Evolutionary conservation across 1,140 invertebrate species (phyloP), one percentile per base, ranked within the genome.

Genomic region (Ceratosolen fusciceps): DNA sequence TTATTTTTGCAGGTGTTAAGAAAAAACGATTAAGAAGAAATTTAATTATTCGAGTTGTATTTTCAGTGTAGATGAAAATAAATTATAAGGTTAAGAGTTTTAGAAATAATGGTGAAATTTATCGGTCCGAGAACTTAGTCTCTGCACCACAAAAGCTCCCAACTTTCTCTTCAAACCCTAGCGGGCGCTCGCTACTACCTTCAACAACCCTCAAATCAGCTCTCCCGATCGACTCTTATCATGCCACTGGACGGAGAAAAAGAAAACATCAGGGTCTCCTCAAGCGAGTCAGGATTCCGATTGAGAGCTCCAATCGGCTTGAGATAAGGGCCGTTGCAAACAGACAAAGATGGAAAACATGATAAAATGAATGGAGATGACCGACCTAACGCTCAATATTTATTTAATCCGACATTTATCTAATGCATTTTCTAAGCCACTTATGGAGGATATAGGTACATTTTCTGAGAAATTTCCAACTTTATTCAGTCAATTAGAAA

Each of bases 21-120:
- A n/a, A n/a, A n/a, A n/a, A n/a, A n/a, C n/a, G n/a, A n/a, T n/a
- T n/a, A n/a, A n/a, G n/a, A n/a, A n/a, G n/a, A n/a, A n/a, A n/a
- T n/a, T n/a, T n/a, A n/a, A n/a, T n/a, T n/a, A n/a, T n/a, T n/a
- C n/a, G n/a, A n/a, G n/a, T n/a, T n/a, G n/a, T n/a, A n/a, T n/a
- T n/a, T n/a, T n/a, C n/a, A n/a, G n/a, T n/a, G n/a, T n/a, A n/a
- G n/a, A n/a, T n/a, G n/a, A n/a, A n/a, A n/a, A n/a, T n/a, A n/a
- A n/a, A n/a, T n/a, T n/a, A n/a, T n/a, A n/a, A n/a, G 31, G 21
- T 37, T 43, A 19, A 39, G 34, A 39, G 52, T 56, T 70, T 60
- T 43, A 77, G 49, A 34, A 21, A 43, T 34, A 49, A n/a, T 14
- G 68, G 65, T 54, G 21, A 68, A 77, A 77, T 70, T 77, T 77